These are phyloP conservation scores for Sycophila texana DNA, from an alignment of 2,888 invertebrate genomes.

Conservation along the genomic window DNA sequence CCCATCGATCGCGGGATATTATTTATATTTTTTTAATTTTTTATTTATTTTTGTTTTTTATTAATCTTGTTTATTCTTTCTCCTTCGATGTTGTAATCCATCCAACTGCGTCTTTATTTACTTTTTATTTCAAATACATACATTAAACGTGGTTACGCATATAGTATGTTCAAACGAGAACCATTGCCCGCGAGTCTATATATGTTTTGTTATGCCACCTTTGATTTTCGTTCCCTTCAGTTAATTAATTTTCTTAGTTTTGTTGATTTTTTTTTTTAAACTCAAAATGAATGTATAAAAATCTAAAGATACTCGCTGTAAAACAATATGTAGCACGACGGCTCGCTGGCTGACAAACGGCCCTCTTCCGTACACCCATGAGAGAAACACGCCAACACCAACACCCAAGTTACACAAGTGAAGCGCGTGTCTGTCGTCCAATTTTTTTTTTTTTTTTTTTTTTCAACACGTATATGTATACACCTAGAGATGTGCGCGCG, in stretches of 20 bases:
- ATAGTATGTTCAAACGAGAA: too few relatives aligned
- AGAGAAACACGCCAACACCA: constrained; percentile 8
- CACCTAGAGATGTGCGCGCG: not conserved
- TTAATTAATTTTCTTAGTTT: not conserved
- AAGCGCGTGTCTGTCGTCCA: not conserved
- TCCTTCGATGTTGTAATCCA: not conserved
- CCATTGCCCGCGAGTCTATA: not conserved
- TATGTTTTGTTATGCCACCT: constrained; percentile 14
- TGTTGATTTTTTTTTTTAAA: not conserved
- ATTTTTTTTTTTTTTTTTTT: not conserved
- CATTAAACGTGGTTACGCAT: not conserved
- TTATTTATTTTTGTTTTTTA: not conserved
- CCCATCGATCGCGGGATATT: constrained; percentile 11
- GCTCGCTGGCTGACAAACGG: constrained; percentile 57
- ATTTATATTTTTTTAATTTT: constrained; percentile 1
- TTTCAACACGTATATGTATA: constrained; percentile 4
- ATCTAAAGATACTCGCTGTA: constrained; percentile 42
- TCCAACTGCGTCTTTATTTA: not conserved
- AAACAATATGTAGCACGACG: constrained; percentile 45
- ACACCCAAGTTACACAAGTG: constrained; percentile 4
- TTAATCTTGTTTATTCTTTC: not conserved
- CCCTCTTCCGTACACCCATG: constrained; percentile 58
- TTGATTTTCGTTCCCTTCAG: not conserved
- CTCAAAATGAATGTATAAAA: not conserved
- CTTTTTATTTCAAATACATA: not conserved